Conservation (phyloP, 2,888 invertebrate species). For the Molorchus minor region DNA sequence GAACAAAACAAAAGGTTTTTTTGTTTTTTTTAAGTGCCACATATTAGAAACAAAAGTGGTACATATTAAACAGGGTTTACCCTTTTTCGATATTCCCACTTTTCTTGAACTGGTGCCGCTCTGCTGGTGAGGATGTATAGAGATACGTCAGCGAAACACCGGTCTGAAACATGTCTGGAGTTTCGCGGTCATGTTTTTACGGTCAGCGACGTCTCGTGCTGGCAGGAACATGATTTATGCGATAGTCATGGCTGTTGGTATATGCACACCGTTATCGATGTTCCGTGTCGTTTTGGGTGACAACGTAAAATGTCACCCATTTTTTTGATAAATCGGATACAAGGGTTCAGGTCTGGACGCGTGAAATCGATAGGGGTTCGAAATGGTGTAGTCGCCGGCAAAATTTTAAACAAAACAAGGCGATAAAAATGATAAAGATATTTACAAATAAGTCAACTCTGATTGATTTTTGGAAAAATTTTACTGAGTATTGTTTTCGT, state of each 20-base stretch:
- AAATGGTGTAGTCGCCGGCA: too few species aligned
- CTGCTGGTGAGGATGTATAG: neutral
- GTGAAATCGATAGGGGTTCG: slow-evolving; percentile 24
- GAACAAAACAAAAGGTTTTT: too few species aligned
- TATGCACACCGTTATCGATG: slow-evolving; percentile 39
- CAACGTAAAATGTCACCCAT: slow-evolving; percentile 33
- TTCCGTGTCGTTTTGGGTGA: slow-evolving; percentile 34
- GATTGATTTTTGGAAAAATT: too few species aligned
- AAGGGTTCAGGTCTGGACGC: slow-evolving; percentile 13
- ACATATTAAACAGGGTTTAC: too few species aligned
- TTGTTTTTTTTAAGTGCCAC: too few species aligned
- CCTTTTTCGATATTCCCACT: too few species aligned
- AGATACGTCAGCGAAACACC: slow-evolving; percentile 12
- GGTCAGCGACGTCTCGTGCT: slow-evolving; percentile 6
- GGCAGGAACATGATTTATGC: slow-evolving; percentile 22
- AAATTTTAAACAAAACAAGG: too few species aligned
- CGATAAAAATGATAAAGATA: too few species aligned
- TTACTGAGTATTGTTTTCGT: too few species aligned
- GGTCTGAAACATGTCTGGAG: slow-evolving; percentile 18
- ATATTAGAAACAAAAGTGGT: too few species aligned
- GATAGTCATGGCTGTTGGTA: slow-evolving; percentile 7
- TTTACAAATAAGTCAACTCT: too few species aligned
- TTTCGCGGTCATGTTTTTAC: slow-evolving; percentile 23
- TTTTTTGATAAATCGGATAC: slow-evolving; percentile 37
- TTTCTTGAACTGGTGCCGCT: too few species aligned